Conservation (phyloP, 2,888 invertebrate species). For the Himalopsyche tibetana region DNA sequence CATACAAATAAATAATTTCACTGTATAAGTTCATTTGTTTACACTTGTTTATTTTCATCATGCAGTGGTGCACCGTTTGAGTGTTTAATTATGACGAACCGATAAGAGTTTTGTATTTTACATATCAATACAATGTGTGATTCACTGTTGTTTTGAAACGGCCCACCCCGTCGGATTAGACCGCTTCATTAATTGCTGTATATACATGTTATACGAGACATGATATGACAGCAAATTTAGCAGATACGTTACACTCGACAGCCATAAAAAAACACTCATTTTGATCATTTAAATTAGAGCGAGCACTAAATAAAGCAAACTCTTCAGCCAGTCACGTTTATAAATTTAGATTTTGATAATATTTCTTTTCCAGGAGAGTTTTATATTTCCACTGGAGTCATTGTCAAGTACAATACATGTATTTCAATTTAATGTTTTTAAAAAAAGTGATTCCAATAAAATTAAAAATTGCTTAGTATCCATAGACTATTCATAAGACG, state of each 20-base stretch:
- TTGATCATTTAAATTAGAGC: not conserved
- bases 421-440: no score
- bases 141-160: not conserved
- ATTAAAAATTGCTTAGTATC: no score
- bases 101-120: no score
- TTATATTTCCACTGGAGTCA: not conserved
- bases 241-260: not conserved
- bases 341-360: not conserved
- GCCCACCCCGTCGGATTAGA: not conserved
- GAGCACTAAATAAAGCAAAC: not conserved
- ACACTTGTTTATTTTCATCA: no score
- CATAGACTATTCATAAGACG: no score
- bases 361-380: not conserved
- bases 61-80: no score
- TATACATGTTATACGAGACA: not conserved
- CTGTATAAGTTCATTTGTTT: no score
- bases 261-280: not conserved
- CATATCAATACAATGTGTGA: no score
- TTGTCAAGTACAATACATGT: no score
- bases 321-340: not conserved
- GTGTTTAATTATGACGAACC: no score
- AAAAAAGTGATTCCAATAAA: no score
- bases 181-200: not conserved
- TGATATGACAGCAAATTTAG: conserved; percentile 10
- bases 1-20: no score